Evolutionary conservation across 2,113 vertebrate species (phyloP).

Genomic region (Theristicus caerulescens): DNA sequence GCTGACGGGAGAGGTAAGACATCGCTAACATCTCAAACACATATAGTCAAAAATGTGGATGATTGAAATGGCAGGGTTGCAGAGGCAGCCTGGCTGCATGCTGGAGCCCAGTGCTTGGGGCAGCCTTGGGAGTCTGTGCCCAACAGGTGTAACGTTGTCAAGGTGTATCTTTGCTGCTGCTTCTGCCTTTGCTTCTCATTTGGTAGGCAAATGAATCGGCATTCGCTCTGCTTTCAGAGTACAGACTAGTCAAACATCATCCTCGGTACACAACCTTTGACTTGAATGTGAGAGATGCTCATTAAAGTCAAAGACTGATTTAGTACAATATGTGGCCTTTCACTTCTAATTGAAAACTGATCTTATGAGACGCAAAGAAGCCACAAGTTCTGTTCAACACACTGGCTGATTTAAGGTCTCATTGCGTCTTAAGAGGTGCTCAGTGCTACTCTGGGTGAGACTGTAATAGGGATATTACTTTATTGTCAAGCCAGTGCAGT

Average conservation of each 20-base stretch:
- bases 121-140: background rate
- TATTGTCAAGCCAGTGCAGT: background rate
- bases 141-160: background rate
- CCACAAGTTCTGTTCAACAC: background rate
- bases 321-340: background rate
- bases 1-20: constrained; percentile 56
- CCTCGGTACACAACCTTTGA: background rate
- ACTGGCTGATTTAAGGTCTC: background rate
- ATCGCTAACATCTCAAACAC: constrained; percentile 42
- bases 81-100: background rate
- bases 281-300: background rate
- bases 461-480: background rate
- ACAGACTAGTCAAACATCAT: background rate
- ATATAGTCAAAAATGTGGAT: constrained; percentile 29
- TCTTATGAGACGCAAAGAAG: background rate
- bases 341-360: background rate
- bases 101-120: background rate
- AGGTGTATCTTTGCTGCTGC: background rate
- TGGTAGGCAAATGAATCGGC: background rate
- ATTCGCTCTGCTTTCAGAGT: background rate
- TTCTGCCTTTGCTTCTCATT: background rate
- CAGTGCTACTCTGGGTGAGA: background rate
- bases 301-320: background rate
- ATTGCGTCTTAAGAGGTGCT: background rate
- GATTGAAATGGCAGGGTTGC: constrained; percentile 33